Evolutionary conservation across 2,888 invertebrate genomes (phyloP).

Genomic region (Drosophila anomalata): DNA sequence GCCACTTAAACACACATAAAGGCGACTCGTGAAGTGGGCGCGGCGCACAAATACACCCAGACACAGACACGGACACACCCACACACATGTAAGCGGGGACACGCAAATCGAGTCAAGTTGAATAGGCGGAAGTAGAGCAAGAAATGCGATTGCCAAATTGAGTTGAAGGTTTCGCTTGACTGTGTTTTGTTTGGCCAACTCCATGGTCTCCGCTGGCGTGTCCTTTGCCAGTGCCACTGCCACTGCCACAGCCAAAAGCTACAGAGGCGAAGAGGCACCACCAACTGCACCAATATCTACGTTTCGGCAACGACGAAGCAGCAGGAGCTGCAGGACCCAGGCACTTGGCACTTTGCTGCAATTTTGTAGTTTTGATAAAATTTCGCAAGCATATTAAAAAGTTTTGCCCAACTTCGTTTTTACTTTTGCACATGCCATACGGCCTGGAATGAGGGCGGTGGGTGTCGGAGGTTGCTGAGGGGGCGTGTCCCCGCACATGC

Average conservation of each 20-base stretch:
- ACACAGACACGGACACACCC: conserved; percentile 4
- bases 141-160: conserved; percentile 80
- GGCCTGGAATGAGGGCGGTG: conserved; percentile 22
- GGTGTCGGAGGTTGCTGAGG: conserved; percentile 9
- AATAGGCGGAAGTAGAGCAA: conserved; percentile 80
- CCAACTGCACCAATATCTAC: conserved; percentile 31
- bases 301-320: conserved; percentile 9
- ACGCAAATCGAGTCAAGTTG: conserved; percentile 80
- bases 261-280: conserved; percentile 17
- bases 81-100: conserved; percentile 34
- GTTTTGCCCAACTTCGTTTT: conserved; percentile 78
- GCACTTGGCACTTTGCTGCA: conserved; percentile 80
- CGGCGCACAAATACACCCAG: conserved; percentile 22
- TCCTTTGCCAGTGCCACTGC: conserved; percentile 59
- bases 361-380: conserved; percentile 81
- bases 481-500: conserved; percentile 62
- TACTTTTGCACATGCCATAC: conserved; percentile 73
- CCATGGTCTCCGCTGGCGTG: conserved; percentile 52
- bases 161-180: conserved; percentile 80
- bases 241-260: conserved; percentile 37
- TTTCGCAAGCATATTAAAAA: conserved; percentile 81
- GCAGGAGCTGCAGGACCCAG: conserved; percentile 40
- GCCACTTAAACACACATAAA: conserved; percentile 80
- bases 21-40: conserved; percentile 35
- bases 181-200: conserved; percentile 80